Evolutionary conservation across 2,797 vertebrate species (phyloP), one percentile per base, ranked within the genome.

Genomic region (Aldrovandia affinis): DNA sequence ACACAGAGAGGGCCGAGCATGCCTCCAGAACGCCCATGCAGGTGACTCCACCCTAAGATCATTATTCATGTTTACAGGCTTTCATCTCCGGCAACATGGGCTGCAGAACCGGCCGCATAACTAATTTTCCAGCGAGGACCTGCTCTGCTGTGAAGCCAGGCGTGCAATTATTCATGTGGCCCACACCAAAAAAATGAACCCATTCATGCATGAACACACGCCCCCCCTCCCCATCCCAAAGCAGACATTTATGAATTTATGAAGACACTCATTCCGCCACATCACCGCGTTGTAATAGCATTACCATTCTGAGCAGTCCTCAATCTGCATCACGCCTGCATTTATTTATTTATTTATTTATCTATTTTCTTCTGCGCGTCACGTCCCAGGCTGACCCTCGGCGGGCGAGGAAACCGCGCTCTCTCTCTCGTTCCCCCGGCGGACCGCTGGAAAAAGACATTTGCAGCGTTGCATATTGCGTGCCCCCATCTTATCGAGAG

Each of bases 31-130:
- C 85, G 87, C 89, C 90, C 92, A 93, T 93, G 94, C 94, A 94
- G 94, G 95, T 95, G 92, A 95, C 95, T n/a, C 95, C 94, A 94
- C 93, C 91, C 87, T 91, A 91, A 94, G 93, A 91, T 96, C 95
- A 95, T 95, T 95, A 96, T 96, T 95, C 95, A 93, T 96, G 94
- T 96, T 96, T 94, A 96, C 94, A 95, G 93, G 95, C 93, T 94
- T 94, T 90, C 92, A 89, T 95, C 95, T 94, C 94, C 77, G n/a
- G 94, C 73, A 47, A 88, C 94, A 94, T 9, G 47, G 92, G 86
- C 89, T 42, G 61, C 89, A 54, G 87, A 90, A 89, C 84, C 90
- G 78, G 90, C 90, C 88, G 91, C 93, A 95, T 95, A 86, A 81
- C 85, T 90, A 91, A 95, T 94, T 91, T 93, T 93, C 92, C 92